phyloP scores from a whole-genome alignment of 2,888 invertebrate species.

The Trimorus sp. region DNA sequence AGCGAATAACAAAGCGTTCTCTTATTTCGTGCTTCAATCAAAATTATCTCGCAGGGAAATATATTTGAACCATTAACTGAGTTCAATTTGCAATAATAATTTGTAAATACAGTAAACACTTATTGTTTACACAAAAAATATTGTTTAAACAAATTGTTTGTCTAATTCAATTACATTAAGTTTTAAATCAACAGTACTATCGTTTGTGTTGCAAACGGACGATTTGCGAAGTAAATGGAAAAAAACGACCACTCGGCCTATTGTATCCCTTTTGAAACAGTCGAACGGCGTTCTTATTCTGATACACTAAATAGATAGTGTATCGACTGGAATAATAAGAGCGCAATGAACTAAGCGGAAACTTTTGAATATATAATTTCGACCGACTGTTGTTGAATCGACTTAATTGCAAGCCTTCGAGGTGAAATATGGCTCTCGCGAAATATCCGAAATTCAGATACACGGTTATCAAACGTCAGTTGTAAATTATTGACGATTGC shows the following conservation, averaged over 20 bases:
- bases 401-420: slow-evolving; percentile 61
- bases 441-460: slow-evolving; percentile 62
- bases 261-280: slow-evolving; percentile 48
- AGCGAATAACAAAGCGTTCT: not conserved
- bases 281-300: slow-evolving; percentile 61
- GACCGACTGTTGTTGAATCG: slow-evolving; percentile 63
- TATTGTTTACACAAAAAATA: too few relatives aligned
- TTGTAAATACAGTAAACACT: too few relatives aligned
- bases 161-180: too few relatives aligned
- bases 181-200: not conserved
- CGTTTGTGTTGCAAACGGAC: not conserved
- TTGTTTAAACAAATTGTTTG: too few relatives aligned
- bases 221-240: slow-evolving; percentile 10
- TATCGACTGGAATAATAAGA: slow-evolving; percentile 64
- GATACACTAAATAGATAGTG: slow-evolving; percentile 65
- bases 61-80: too few relatives aligned
- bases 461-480: slow-evolving; percentile 59
- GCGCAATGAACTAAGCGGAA: slow-evolving; percentile 66
- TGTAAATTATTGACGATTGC: slow-evolving; percentile 56
- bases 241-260: slow-evolving; percentile 10
- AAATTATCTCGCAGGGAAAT: too few relatives aligned
- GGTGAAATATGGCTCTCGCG: slow-evolving; percentile 60
- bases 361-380: slow-evolving; percentile 65
- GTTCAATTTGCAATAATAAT: too few relatives aligned
- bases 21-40: too few relatives aligned